Conservation (phyloP, 1,140 invertebrate species). For the Agraylea sexmaculata region DNA sequence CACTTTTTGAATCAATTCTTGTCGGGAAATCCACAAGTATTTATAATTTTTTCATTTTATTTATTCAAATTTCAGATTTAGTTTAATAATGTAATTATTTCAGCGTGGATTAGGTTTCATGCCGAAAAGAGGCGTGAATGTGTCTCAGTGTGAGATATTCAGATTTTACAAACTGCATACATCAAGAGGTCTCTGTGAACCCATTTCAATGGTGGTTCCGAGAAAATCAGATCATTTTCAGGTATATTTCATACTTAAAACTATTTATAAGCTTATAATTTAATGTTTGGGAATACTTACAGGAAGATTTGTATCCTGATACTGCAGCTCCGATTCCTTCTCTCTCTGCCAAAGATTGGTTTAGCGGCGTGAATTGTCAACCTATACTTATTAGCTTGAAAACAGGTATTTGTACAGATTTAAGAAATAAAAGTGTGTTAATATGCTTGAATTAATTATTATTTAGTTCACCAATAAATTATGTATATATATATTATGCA, state of each 20-base stretch:
- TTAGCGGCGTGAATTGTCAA: slow-evolving; percentile 66
- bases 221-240: slow-evolving; percentile 56
- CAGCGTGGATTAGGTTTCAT: slow-evolving; percentile 81
- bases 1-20: slow-evolving; percentile 86
- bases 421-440: slow-evolving; percentile 1
- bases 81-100: slow-evolving; percentile 21
- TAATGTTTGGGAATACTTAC: slow-evolving; percentile 22
- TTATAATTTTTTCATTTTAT: too few relatives aligned
- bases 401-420: slow-evolving; percentile 44
- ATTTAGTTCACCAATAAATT: too few relatives aligned
- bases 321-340: slow-evolving; percentile 74
- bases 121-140: slow-evolving; percentile 86
- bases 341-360: slow-evolving; percentile 79
- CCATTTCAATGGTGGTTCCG: slow-evolving; percentile 90
- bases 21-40: slow-evolving; percentile 73
- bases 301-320: slow-evolving; percentile 87
- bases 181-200: slow-evolving; percentile 74
- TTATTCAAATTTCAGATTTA: slow-evolving; percentile 7
- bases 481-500: too few relatives aligned
- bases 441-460: too few relatives aligned
- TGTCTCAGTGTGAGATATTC: slow-evolving; percentile 71
- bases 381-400: slow-evolving; percentile 77
- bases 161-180: slow-evolving; percentile 90
- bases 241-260: slow-evolving; percentile 22
- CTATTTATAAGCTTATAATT: neutral